Percentiles rank a stretch among this genome's conserved stretches.
phyloP scores from a whole-genome alignment of 2,113 vertebrate species.

The Hemicordylus capensis region DNA sequence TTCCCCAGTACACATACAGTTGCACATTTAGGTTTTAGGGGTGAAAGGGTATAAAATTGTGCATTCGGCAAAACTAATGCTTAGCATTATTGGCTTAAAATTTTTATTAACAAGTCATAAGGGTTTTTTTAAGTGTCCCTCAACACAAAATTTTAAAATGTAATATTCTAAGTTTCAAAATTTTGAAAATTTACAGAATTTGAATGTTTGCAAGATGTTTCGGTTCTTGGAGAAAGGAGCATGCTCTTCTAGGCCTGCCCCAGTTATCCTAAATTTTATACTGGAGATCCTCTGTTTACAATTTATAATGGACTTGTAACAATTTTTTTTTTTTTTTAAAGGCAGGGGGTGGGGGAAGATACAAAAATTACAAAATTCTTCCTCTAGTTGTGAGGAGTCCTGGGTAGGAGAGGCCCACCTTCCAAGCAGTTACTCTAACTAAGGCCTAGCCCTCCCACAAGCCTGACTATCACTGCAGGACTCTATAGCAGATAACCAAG shows the following conservation, averaged over 20 bases:
- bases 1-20: background rate
- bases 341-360: too few relatives aligned
- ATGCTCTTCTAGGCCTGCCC: background rate
- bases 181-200: background rate
- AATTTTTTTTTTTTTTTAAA: too few relatives aligned
- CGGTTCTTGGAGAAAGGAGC: background rate
- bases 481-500: background rate
- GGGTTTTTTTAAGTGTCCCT: background rate
- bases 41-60: background rate
- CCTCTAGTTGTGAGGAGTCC: too few relatives aligned
- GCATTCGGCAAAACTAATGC: background rate
- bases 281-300: background rate
- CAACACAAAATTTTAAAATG: background rate
- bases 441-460: too few relatives aligned
- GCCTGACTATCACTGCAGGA: too few relatives aligned
- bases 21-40: background rate
- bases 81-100: background rate
- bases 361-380: too few relatives aligned
- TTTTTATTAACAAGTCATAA: too few relatives aligned
- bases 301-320: background rate
- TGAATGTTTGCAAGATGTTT: background rate
- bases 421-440: too few relatives aligned
- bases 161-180: too few relatives aligned
- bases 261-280: background rate
- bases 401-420: too few relatives aligned